Evolutionary conservation across 2,113 vertebrate species (phyloP).

Genomic region (Phrynosoma platyrhinos): DNA sequence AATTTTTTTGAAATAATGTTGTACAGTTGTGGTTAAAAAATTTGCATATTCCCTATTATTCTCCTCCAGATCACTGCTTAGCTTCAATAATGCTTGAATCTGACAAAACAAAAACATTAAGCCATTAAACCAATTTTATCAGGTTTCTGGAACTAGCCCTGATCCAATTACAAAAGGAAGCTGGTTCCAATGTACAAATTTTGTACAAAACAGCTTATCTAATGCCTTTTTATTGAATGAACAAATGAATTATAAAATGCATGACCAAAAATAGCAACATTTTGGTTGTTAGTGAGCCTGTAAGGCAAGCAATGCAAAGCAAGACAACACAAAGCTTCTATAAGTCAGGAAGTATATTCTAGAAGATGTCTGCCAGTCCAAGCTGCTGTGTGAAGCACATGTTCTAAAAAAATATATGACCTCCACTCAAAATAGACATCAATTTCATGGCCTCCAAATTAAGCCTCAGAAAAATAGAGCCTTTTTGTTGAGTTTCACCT

Average conservation of each 20-base stretch:
- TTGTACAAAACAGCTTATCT: constrained; percentile 41
- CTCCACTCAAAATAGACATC: too few relatives aligned
- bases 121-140: constrained; percentile 1
- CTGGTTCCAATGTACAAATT: constrained; percentile 35
- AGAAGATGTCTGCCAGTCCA: too few relatives aligned
- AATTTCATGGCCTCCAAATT: too few relatives aligned
- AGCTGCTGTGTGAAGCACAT: too few relatives aligned
- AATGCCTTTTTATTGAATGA: constrained; percentile 53
- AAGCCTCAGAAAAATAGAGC: too few relatives aligned
- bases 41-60: neutral
- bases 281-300: constrained; percentile 41
- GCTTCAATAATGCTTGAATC: neutral
- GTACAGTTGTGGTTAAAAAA: neutral
- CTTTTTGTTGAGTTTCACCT: too few relatives aligned
- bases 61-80: constrained; percentile 29
- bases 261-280: constrained; percentile 40
- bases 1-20: too few relatives aligned
- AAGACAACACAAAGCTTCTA: too few relatives aligned
- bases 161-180: constrained; percentile 61
- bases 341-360: too few relatives aligned
- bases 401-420: too few relatives aligned
- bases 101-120: neutral
- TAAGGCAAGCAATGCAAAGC: constrained; percentile 33
- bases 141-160: constrained; percentile 23
- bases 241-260: constrained; percentile 49